Evolutionary conservation across 2,888 invertebrate species (phyloP).

Genomic region (Sericinus montela): DNA sequence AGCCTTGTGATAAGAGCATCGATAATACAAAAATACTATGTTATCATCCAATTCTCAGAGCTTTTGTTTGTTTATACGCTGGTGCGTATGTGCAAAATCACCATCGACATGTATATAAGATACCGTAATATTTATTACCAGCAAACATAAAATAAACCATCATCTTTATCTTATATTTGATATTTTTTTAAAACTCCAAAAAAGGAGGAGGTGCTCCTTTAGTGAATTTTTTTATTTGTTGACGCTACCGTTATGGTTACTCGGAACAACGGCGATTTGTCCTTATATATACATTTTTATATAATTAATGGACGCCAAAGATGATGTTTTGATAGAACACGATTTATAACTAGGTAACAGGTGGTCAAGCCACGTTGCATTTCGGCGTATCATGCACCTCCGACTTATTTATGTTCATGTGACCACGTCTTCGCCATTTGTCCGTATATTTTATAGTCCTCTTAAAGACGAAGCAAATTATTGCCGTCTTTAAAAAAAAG

Average conservation of each 20-base stretch:
- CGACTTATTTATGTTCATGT: constrained; percentile 4
- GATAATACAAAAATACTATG: no score
- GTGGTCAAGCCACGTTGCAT: constrained; percentile 52
- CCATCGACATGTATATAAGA: no score
- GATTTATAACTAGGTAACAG: constrained; percentile 60
- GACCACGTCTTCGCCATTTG: constrained; percentile 33
- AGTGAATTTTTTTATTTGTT: constrained; percentile 37
- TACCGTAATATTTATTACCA: no score
- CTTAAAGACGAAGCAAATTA: constrained; percentile 34
- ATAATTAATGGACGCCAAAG: constrained; percentile 64
- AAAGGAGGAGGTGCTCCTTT: no score
- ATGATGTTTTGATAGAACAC: constrained; percentile 64
- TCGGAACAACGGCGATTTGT: constrained; percentile 54
- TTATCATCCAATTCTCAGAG: no score
- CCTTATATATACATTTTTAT: constrained; percentile 64
- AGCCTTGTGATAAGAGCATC: no score
- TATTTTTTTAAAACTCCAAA: no score
- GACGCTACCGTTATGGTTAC: constrained; percentile 34
- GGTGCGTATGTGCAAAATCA: no score
- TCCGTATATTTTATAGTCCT: constrained; percentile 26
- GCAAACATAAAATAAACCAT: no score
- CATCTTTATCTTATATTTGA: no score
- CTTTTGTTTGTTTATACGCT: no score
- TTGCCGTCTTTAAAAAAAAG: constrained; percentile 30
- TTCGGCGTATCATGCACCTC: constrained; percentile 39